Conservation (phyloP, 2,888 invertebrate species). For the Poecilobothrus nobilitatus region DNA sequence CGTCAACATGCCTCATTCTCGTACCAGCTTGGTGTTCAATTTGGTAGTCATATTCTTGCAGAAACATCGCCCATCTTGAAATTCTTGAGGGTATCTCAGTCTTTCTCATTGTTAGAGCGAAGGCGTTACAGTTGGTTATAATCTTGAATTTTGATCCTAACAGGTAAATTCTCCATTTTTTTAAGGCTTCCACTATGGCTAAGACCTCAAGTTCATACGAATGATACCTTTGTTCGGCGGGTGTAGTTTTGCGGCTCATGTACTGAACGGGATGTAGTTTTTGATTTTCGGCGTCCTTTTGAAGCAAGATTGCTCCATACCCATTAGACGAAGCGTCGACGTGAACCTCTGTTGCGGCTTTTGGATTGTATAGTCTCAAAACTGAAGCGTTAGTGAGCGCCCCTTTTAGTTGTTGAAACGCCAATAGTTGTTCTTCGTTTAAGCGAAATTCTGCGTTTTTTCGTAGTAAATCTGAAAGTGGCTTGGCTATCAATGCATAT, state of each 20-base stretch:
- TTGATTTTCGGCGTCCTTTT: slow-evolving; percentile 20
- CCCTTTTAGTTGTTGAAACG: slow-evolving; percentile 20
- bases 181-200: slow-evolving; percentile 27
- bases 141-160: slow-evolving; percentile 20
- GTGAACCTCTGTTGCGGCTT: slow-evolving; percentile 23
- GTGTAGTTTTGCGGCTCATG: slow-evolving; percentile 22
- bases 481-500: no score
- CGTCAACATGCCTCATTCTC: slow-evolving; percentile 23
- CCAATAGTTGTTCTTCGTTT: slow-evolving; percentile 17
- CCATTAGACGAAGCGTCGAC: slow-evolving; percentile 24
- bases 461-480: slow-evolving; percentile 11
- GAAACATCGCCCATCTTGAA: slow-evolving; percentile 24
- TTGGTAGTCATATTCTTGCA: slow-evolving; percentile 25
- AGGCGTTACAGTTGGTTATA: slow-evolving; percentile 23
- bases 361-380: slow-evolving; percentile 21
- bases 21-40: slow-evolving; percentile 24
- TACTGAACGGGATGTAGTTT: slow-evolving; percentile 22
- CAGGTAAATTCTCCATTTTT: slow-evolving; percentile 28
- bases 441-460: slow-evolving; percentile 20
- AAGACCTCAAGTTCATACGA: slow-evolving; percentile 29
- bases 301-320: slow-evolving; percentile 24
- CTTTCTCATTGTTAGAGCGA: slow-evolving; percentile 21
- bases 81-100: slow-evolving; percentile 23
- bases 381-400: slow-evolving; percentile 17
- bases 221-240: slow-evolving; percentile 20